These are phyloP conservation scores for Macaca fascicularis DNA, from an alignment of 2,113 vertebrate genomes.

Conservation along the genomic window T2T-MFA8v1.1 NC_088376.1:81529501-81530000, in stretches of 20 bases:
- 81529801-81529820: not conserved
- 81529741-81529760: not conserved
- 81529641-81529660: not conserved
- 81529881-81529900: not conserved
- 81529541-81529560: constrained; percentile 20
- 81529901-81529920: not conserved
- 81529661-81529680: not conserved
- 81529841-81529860: not conserved
- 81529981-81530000: not conserved
- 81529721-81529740: not conserved
- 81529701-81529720: not conserved
- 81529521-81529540: not conserved
- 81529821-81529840: not conserved
- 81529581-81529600: not conserved
- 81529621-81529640: constrained; percentile 1
- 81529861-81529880: not conserved
- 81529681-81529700: not conserved
- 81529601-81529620: constrained; percentile 24
- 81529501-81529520: constrained; percentile 32
- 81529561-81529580: not conserved
- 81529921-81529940: not conserved
- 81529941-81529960: not conserved
- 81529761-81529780: not conserved
- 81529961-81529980: not conserved
- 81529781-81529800: not conserved